Conservation (phyloP, 2,797 vertebrate genomes). For the Delichon dasypus region DNA sequence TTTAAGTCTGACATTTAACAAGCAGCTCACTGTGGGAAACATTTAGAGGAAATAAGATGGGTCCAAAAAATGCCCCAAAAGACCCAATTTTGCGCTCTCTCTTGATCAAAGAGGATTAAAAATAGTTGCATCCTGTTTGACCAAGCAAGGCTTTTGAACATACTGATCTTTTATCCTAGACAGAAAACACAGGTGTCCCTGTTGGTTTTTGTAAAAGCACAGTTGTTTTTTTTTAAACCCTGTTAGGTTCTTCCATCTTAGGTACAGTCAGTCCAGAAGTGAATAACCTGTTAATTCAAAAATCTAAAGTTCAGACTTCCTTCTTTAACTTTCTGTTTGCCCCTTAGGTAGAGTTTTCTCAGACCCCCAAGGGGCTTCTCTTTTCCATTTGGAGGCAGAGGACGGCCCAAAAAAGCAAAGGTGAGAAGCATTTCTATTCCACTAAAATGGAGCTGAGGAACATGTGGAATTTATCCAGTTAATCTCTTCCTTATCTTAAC, state of each 20-base stretch:
- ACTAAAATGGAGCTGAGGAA: background rate
- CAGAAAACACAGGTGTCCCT: background rate
- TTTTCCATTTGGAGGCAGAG: background rate
- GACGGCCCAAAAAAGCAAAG: background rate
- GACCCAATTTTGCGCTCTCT: background rate
- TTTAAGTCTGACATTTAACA: background rate
- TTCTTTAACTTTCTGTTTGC: background rate
- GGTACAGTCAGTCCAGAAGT: background rate
- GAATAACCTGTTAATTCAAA: background rate
- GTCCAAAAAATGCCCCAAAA: background rate
- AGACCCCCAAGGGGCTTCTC: background rate
- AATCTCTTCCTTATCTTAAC: background rate
- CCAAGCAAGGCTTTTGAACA: background rate
- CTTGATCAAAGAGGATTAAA: background rate
- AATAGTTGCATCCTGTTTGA: background rate
- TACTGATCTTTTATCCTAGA: background rate
- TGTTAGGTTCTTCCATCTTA: background rate
- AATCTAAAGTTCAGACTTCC: background rate
- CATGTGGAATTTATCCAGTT: background rate
- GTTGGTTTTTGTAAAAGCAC: background rate
- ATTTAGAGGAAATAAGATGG: background rate
- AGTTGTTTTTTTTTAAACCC: background rate
- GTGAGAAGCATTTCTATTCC: background rate
- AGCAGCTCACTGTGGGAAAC: background rate
- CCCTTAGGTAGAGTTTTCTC: background rate